Evolutionary conservation across 2,113 vertebrate species (phyloP).

Genomic region (Sprattus sprattus): DNA sequence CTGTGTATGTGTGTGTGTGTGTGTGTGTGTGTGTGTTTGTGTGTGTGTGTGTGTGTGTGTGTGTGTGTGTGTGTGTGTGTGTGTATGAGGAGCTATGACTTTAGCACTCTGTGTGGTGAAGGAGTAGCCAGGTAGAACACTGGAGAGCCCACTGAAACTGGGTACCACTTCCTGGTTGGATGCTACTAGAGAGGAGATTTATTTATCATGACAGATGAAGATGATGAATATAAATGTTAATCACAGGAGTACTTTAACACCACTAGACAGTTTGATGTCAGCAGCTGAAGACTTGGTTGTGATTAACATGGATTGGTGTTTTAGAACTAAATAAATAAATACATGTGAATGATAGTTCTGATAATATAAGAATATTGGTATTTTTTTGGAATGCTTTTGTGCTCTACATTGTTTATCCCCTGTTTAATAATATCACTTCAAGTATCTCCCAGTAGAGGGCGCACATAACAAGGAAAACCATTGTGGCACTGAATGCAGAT

Average conservation of each 20-base stretch:
- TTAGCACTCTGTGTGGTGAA: not conserved
- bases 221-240: not conserved
- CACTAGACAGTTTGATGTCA: not conserved
- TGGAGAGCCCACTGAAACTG: not conserved
- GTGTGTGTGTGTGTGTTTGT: not conserved
- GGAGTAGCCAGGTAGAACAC: not conserved
- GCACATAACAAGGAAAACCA: not conserved
- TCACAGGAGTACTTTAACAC: not conserved
- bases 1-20: not conserved
- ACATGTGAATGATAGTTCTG: not conserved
- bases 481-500: not conserved
- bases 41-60: not conserved
- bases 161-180: not conserved
- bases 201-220: not conserved
- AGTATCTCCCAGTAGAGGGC: not conserved
- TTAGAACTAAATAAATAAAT: slow-evolving; percentile 5
- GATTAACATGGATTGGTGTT: slow-evolving; percentile 2
- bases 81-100: not conserved
- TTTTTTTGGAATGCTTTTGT: not conserved
- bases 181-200: not conserved
- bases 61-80: not conserved
- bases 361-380: not conserved
- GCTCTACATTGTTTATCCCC: not conserved
- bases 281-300: not conserved
- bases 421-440: too few species aligned